phyloP scores from a whole-genome alignment of 35 echinoderm and acorn worm species.

The Nesometra sesokonis region DNA sequence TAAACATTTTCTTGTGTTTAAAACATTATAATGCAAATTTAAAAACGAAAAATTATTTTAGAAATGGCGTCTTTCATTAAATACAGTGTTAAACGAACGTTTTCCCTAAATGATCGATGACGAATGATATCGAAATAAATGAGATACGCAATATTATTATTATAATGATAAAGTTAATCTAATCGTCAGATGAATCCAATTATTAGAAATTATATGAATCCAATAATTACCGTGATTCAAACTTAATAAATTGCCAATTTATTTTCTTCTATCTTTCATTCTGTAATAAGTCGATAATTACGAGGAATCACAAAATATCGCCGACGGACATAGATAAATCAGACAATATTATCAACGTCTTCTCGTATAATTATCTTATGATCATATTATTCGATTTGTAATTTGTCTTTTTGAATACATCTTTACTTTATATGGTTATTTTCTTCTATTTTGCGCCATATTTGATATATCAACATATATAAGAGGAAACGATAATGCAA shows the following conservation, averaged over 20 bases:
- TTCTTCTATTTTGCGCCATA: neutral
- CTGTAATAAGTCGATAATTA: neutral
- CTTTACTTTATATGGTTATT: neutral
- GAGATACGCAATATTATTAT: neutral
- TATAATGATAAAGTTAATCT: neutral
- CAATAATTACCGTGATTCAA: neutral
- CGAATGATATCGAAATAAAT: neutral
- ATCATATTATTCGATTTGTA: neutral
- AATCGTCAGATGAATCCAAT: neutral
- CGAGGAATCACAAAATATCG: neutral
- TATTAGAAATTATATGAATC: neutral
- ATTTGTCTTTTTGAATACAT: neutral
- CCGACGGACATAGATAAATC: neutral
- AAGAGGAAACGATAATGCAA: neutral
- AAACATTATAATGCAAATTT: too few species aligned
- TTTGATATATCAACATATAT: neutral
- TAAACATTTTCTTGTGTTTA: too few species aligned
- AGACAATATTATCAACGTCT: neutral
- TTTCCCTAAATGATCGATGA: too few species aligned
- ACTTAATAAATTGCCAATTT: neutral
- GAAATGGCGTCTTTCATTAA: too few species aligned
- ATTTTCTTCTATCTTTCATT: neutral
- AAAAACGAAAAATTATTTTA: too few species aligned
- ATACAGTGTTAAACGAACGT: too few species aligned
- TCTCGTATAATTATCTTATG: neutral